Percentiles rank a stretch among this genome's conserved stretches.
These are phyloP conservation scores for Lerema accius DNA, from an alignment of 1,140 invertebrate species.

Conservation along the genomic window DNA sequence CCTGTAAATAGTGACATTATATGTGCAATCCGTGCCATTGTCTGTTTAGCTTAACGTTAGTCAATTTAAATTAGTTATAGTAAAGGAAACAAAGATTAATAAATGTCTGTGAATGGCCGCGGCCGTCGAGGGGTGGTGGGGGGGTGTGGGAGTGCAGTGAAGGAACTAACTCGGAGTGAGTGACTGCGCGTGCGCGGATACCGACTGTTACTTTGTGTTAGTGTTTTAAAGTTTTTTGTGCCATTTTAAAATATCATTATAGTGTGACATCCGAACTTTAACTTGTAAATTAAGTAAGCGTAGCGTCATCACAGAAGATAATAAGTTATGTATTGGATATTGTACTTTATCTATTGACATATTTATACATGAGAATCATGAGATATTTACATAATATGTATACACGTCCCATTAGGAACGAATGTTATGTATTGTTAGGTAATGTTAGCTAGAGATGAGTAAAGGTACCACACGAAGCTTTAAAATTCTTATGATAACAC, in stretches of 20 bases:
- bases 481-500: slow-evolving; percentile 82
- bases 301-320: slow-evolving; percentile 78
- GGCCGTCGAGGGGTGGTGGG: slow-evolving; percentile 43
- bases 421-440: slow-evolving; percentile 80
- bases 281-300: slow-evolving; percentile 76
- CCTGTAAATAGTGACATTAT: slow-evolving; percentile 74
- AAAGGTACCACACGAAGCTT: slow-evolving; percentile 81
- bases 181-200: slow-evolving; percentile 63
- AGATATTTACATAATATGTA: slow-evolving; percentile 82
- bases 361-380: slow-evolving; percentile 80
- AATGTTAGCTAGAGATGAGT: slow-evolving; percentile 76
- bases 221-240: slow-evolving; percentile 82
- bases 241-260: slow-evolving; percentile 80
- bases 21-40: slow-evolving; percentile 82
- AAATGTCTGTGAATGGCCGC: slow-evolving; percentile 47
- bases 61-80: slow-evolving; percentile 71
- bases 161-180: slow-evolving; percentile 48
- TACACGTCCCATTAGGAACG: slow-evolving; percentile 82
- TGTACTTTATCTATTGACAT: slow-evolving; percentile 78
- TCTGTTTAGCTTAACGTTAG: slow-evolving; percentile 79
- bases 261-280: slow-evolving; percentile 82
- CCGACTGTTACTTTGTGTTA: slow-evolving; percentile 79
- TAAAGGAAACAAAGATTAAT: slow-evolving; percentile 44
- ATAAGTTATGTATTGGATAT: slow-evolving; percentile 77
- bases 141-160: slow-evolving; percentile 40